Evolutionary conservation across 2,797 vertebrate genomes (phyloP).

Genomic region (Neoniphon sammara): DNA sequence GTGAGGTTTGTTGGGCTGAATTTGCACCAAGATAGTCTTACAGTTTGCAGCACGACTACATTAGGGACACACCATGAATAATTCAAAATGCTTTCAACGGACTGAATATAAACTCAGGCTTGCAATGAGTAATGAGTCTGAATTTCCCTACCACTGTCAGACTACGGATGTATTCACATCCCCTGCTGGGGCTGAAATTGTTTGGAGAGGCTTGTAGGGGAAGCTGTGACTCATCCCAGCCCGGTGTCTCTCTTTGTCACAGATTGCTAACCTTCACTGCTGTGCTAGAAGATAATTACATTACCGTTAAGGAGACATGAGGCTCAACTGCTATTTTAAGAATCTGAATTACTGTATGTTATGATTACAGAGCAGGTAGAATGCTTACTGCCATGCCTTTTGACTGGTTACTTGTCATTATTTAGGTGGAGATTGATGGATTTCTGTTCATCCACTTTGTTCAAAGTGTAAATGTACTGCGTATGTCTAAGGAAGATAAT

Average conservation of each 20-base stretch:
- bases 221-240: constrained; percentile 76
- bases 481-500: background rate
- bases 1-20: constrained; percentile 54
- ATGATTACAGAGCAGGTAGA: constrained; percentile 62
- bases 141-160: constrained; percentile 74
- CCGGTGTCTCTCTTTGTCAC: constrained; percentile 73
- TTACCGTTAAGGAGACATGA: constrained; percentile 71
- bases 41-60: constrained; percentile 74
- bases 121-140: constrained; percentile 70
- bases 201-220: constrained; percentile 74
- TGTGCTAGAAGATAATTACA: constrained; percentile 72
- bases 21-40: constrained; percentile 67
- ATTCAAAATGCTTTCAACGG: constrained; percentile 75
- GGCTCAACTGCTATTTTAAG: constrained; percentile 70
- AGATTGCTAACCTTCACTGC: constrained; percentile 77
- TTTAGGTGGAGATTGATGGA: constrained; percentile 8
- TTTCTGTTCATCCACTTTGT: constrained; percentile 21
- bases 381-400: constrained; percentile 49
- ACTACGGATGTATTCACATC: constrained; percentile 71
- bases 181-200: constrained; percentile 74
- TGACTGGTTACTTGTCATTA: constrained; percentile 50
- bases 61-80: constrained; percentile 76
- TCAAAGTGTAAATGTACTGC: constrained; percentile 22
- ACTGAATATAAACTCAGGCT: constrained; percentile 73
- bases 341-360: constrained; percentile 63